A percentile compares a stretch with the other conserved stretches of the same genome.
These are phyloP conservation scores for Centrocercus urophasianus DNA, from an alignment of 2,113 vertebrate species.

Conservation along the genomic window DNA sequence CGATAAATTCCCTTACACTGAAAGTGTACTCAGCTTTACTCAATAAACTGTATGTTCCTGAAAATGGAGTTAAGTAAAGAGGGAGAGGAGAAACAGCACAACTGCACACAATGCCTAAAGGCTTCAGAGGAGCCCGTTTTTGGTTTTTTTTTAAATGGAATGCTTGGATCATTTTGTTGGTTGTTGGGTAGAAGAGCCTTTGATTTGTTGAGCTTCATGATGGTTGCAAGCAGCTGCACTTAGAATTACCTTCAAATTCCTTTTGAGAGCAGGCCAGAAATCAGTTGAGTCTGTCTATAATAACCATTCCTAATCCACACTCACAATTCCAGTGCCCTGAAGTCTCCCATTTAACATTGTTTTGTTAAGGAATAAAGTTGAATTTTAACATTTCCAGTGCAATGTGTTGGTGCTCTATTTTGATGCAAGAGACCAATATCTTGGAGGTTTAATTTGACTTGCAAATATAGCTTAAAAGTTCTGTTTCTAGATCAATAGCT, in stretches of 20 bases:
- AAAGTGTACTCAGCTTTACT: background rate
- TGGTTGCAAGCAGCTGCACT: background rate
- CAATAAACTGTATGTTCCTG: background rate
- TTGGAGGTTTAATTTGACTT: background rate
- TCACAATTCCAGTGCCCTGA: background rate
- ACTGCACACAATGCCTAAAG: background rate
- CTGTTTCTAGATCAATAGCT: background rate
- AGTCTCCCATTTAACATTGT: background rate
- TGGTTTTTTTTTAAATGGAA: background rate
- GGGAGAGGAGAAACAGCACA: too few relatives aligned
- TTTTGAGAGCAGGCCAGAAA: background rate
- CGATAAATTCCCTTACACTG: background rate
- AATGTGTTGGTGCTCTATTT: background rate
- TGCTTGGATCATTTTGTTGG: background rate
- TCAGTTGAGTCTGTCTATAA: fast-evolving
- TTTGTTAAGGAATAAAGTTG: background rate
- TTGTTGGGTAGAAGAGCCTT: background rate
- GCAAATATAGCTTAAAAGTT: too few relatives aligned
- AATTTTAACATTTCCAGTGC: background rate
- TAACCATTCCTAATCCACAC: fast-evolving
- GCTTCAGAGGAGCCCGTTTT: background rate
- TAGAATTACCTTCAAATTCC: background rate
- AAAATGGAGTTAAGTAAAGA: background rate
- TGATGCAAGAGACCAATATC: background rate
- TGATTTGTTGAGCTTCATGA: background rate